phyloP scores from a whole-genome alignment of 1,140 invertebrate species.

The Bombus superbus region DNA sequence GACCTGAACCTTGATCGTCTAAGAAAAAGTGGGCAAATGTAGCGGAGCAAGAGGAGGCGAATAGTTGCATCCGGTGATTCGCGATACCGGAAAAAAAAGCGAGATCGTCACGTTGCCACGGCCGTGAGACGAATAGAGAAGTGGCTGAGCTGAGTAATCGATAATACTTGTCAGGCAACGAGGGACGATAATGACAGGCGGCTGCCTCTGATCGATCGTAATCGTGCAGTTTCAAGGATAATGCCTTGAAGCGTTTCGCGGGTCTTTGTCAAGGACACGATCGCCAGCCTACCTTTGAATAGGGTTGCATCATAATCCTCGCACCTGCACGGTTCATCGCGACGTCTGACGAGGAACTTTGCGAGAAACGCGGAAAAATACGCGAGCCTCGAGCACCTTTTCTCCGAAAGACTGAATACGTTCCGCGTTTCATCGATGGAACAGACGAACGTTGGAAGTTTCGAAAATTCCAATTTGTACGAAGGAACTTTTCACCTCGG shows the following conservation, averaged over 20 bases:
- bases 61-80: neutral
- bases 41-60: neutral
- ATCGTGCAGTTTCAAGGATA: conserved; percentile 63
- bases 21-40: neutral
- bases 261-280: conserved; percentile 73
- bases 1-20: neutral
- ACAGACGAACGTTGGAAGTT: no score
- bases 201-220: conserved; percentile 49
- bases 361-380: conserved; percentile 5
- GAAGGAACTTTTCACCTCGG: no score
- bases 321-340: neutral
- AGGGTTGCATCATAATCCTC: conserved; percentile 29
- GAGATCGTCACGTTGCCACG: conserved; percentile 17
- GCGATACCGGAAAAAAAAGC: conserved; percentile 7
- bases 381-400: neutral
- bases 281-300: neutral
- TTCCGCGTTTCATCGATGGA: no score
- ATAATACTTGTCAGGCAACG: conserved; percentile 20
- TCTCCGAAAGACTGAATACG: neutral
- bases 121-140: conserved; percentile 27
- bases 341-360: no score
- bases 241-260: conserved; percentile 46
- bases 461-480: no score
- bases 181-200: conserved; percentile 17
- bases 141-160: conserved; percentile 32